phyloP scores from a whole-genome alignment of 2,888 invertebrate species.

The Agrilus biguttatus region DNA sequence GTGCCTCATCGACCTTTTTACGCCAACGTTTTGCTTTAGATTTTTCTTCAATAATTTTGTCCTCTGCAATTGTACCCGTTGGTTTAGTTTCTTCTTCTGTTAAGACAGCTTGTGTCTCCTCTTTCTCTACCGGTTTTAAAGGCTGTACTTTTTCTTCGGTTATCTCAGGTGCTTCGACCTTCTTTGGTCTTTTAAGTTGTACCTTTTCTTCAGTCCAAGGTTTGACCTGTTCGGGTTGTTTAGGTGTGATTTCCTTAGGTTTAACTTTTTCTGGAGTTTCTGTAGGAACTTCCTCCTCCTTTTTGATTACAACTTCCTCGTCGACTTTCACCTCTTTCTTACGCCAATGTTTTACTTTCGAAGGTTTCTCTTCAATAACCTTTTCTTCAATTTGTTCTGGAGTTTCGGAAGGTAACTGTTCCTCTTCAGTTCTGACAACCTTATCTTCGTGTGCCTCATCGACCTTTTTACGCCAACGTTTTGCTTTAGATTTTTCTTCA shows the following conservation, averaged over 20 bases:
- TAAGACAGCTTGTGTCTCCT: slow-evolving; percentile 17
- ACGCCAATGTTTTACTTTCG: slow-evolving; percentile 1
- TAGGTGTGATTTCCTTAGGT: slow-evolving; percentile 2
- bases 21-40: slow-evolving; percentile 6
- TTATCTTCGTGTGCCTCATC: too few relatives aligned
- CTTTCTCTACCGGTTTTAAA: slow-evolving; percentile 12
- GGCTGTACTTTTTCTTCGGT: background rate
- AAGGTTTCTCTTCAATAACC: background rate
- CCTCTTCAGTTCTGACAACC: too few relatives aligned
- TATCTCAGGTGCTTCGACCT: background rate
- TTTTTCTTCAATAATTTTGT: slow-evolving; percentile 4
- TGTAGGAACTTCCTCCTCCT: slow-evolving; percentile 13
- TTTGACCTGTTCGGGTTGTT: slow-evolving; percentile 1
- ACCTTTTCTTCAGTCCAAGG: background rate
- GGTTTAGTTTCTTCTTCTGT: slow-evolving; percentile 15
- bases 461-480: slow-evolving; percentile 5
- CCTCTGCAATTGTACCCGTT: slow-evolving; percentile 4
- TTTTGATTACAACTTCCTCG: slow-evolving; percentile 9
- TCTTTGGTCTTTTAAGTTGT: background rate
- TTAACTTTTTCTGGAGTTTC: slow-evolving; percentile 11
- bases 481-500: slow-evolving; percentile 2
- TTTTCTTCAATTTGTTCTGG: background rate
- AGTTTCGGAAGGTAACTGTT: too few relatives aligned
- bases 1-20: slow-evolving; percentile 5
- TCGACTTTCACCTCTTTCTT: slow-evolving; percentile 9